Evolutionary conservation across 2,113 vertebrate genomes (phyloP), one percentile per base, ranked within the genome.

Genomic region (Cygnus buccinator): DNA sequence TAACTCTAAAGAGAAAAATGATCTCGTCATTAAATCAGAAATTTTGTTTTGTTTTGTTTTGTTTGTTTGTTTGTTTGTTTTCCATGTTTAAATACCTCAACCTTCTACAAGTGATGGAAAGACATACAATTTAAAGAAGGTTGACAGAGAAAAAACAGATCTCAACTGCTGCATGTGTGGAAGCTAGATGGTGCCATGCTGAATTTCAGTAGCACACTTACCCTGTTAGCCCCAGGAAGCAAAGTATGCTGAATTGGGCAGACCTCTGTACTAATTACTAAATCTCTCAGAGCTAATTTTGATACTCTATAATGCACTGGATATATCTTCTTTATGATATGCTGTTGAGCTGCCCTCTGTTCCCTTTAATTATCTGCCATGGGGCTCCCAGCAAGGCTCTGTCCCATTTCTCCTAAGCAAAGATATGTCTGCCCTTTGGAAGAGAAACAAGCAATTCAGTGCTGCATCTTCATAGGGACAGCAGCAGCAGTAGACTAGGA

Each of bases 101-200:
- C 4, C 8, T 67, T 41, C 11, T 81, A 48, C 22, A 65, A 23
- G 3, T 6, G 44, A 15, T n/a, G 1, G 28, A 65, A 61, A 41
- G 2, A 28, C 37, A 19, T 2, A 1, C 57, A 35, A 28, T 68
- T 65, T 73, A 62, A 70, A 80, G 33, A 8, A 2, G 6, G 2
- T 10, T 83, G 14, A 9, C 4, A 23, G 7, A 5, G 9, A 43
- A 52, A 77, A 48, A 10, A 0, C 2, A 52, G 9, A 52, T 29
- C 13, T 58, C 10, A 8, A 0, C 2, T 39, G 17, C 10, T 25
- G 8, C 10, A 55, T 2, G 3, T 4, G 2, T 25, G 7, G 8
- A 10, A 71, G 16, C 13, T 11, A 20, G 7, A 13, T 0, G 0
- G 3, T 26, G 11, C 10, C 15, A 39, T 2, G 5, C 1, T 37